Evolutionary conservation across 2,113 vertebrate species (phyloP).

Genomic region (Nibea albiflora): DNA sequence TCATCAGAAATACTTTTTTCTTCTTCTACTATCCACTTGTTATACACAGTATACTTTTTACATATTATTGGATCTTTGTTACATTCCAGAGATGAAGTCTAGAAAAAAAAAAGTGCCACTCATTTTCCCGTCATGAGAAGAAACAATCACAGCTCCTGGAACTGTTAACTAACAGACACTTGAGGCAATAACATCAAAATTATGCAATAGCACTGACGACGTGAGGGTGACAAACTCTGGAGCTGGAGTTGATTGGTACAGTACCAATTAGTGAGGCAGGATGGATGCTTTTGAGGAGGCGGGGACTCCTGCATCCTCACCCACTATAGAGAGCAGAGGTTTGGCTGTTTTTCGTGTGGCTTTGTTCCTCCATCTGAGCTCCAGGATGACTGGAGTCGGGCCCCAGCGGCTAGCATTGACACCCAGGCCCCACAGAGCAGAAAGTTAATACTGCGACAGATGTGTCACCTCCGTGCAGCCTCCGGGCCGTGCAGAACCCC

Average conservation of each 20-base stretch:
- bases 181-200: neutral
- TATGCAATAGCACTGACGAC: neutral
- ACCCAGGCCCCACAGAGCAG: constrained; percentile 93
- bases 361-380: constrained; percentile 68
- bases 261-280: neutral
- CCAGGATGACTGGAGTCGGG: constrained; percentile 44
- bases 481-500: constrained; percentile 91
- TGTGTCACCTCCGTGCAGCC: constrained; percentile 91
- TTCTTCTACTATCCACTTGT: neutral
- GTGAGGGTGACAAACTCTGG: neutral
- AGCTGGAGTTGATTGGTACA: neutral
- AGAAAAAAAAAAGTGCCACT: neutral
- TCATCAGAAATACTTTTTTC: neutral
- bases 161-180: neutral
- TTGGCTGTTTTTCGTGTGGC: constrained; percentile 28
- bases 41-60: neutral
- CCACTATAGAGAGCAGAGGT: neutral
- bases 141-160: neutral
- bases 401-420: constrained; percentile 81
- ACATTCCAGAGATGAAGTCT: neutral
- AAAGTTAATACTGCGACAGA: constrained; percentile 97
- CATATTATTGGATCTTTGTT: neutral
- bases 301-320: neutral
- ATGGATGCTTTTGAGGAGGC: neutral
- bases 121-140: neutral